These are phyloP conservation scores for Helobdella robusta DNA, from an alignment of 2,888 invertebrate genomes.

Conservation along the genomic window DNA sequence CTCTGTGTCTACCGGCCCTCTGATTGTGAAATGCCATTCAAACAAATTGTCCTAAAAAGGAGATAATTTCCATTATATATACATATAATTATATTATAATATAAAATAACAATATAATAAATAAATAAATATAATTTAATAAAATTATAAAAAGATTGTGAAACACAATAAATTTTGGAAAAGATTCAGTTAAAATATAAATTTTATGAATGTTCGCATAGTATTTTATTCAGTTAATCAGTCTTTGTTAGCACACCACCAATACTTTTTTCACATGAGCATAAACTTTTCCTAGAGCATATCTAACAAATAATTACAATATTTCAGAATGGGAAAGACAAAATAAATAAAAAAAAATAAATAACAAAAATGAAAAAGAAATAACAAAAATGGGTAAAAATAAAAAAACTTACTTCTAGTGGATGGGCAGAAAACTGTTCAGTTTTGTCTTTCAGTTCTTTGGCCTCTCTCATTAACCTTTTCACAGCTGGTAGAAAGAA, in stretches of 20 bases:
- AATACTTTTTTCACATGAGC: no score
- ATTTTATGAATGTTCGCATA: no score
- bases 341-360: background rate
- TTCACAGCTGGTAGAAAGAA: slow-evolving; percentile 64
- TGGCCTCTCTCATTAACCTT: slow-evolving; percentile 80
- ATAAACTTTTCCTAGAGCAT: no score
- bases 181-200: no score
- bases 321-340: background rate
- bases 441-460: slow-evolving; percentile 72
- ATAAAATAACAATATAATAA: background rate
- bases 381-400: background rate
- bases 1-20: slow-evolving; percentile 76
- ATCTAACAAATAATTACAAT: background rate
- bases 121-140: background rate
- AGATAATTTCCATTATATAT: background rate
- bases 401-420: slow-evolving; percentile 56
- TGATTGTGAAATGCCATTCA: slow-evolving; percentile 93
- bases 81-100: background rate
- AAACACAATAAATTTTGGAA: background rate
- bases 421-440: slow-evolving; percentile 82
- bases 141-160: background rate
- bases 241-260: no score
- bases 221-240: no score
- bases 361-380: background rate
- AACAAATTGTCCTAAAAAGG: slow-evolving; percentile 69